Evolutionary conservation across 92 coral and sea anemone species (phyloP), one percentile per base, ranked within the genome.

Genomic region (Blastomussa wellsi): DNA sequence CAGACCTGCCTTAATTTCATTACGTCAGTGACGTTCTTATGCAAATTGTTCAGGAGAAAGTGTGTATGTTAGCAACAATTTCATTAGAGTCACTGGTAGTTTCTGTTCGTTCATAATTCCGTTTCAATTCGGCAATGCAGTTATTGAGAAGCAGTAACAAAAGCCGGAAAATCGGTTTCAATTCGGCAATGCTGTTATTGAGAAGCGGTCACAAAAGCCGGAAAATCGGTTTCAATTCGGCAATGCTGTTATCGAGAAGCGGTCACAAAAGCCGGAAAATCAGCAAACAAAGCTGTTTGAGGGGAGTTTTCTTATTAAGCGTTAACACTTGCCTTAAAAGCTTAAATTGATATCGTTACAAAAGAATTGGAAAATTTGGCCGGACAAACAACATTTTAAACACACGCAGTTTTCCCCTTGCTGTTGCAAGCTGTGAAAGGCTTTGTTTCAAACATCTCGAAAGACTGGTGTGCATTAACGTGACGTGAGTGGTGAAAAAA

Each of bases 341-440:
- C 74, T 28, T 69, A 19, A 69, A 33, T 31, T 69, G 44, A 26
- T 60, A 26, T 60, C 67, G 31, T 60, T 60, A 44, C 14, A 74
- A 24, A 74, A 47, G 24, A 48, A 31, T 42, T 13, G 68, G 47
- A 31, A 75, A 52, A 53, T 62, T 37, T 44, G 42, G 12, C 17
- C 74, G 24, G 83, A 42, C 83, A 79, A 79, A 44, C 33, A 41
- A 79, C 74, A 13, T 62, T 37, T n/a, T 33, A 26, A 22, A 62
- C 41, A 29, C 32, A 65, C 24, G 57, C 17, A n/a, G 17, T 41
- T 41, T 57, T 16, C 57, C 47, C 57, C 26, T 35, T 35, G 68
- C 72, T 64, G 37, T 20, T 29, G 51, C 53, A 53, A 77, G 49
- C 69, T 22, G 67, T 53, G 47, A 53, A 24, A 36, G 22, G 8